These are phyloP conservation scores for Chelonus insularis DNA, from an alignment of 1,140 invertebrate genomes.

Conservation along the genomic window DNA sequence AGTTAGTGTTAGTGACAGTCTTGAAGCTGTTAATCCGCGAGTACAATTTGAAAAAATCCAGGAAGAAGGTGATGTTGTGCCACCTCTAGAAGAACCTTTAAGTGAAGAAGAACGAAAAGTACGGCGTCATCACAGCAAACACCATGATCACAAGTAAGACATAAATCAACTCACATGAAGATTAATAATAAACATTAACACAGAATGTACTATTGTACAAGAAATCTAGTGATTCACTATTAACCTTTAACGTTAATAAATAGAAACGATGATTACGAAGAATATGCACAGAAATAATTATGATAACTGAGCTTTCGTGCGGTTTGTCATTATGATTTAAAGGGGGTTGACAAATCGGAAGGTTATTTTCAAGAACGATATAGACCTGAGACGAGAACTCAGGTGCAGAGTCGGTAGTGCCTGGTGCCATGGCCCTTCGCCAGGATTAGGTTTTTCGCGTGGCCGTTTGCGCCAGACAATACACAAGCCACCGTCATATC, in stretches of 20 bases:
- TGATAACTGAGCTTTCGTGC: slow-evolving; percentile 6
- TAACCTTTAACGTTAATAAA: no score
- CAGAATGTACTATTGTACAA: no score
- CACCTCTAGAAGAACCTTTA: slow-evolving; percentile 29
- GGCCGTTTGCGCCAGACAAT: slow-evolving; percentile 32
- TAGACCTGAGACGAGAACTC: slow-evolving; percentile 29
- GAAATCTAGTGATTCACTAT: no score
- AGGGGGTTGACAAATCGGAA: slow-evolving; percentile 16
- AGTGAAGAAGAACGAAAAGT: slow-evolving; percentile 47
- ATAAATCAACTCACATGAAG: no score
- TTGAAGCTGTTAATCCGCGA: slow-evolving; percentile 48
- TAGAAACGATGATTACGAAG: not conserved
- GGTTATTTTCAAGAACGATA: slow-evolving; percentile 27
- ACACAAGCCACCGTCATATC: slow-evolving; percentile 15
- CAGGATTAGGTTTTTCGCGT: slow-evolving; percentile 34
- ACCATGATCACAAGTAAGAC: slow-evolving; percentile 57
- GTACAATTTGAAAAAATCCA: slow-evolving; percentile 59
- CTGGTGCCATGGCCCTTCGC: slow-evolving; percentile 52
- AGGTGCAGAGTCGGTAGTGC: slow-evolving; percentile 30
- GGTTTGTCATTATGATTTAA: not conserved
- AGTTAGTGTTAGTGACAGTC: slow-evolving; percentile 44
- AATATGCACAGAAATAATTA: not conserved
- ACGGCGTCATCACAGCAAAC: slow-evolving; percentile 52
- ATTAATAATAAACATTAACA: not conserved
- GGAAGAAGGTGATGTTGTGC: slow-evolving; percentile 42